These are phyloP conservation scores for Lota lota DNA, from an alignment of 2,113 vertebrate genomes.

Conservation along the genomic window DNA sequence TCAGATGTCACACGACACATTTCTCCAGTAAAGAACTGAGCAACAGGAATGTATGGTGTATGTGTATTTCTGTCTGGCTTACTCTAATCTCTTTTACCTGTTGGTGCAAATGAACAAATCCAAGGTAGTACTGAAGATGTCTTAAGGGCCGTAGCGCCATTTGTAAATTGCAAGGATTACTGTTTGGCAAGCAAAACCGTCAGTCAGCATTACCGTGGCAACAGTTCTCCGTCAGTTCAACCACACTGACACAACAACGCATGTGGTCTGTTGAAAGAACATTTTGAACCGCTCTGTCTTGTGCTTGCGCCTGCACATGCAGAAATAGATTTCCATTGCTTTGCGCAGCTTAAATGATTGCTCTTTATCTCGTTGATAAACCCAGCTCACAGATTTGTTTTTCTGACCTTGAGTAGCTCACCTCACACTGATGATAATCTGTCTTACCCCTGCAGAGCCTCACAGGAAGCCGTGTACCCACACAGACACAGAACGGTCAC, in stretches of 20 bases:
- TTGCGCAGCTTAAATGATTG: background rate
- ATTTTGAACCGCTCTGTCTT: too few relatives aligned
- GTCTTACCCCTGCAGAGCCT: constrained; percentile 12
- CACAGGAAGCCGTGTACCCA: constrained; percentile 8
- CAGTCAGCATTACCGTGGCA: background rate
- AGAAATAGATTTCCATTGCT: too few relatives aligned
- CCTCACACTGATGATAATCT: constrained; percentile 49
- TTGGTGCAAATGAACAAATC: constrained; percentile 46
- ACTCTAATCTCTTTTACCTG: constrained; percentile 57
- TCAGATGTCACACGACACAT: background rate
- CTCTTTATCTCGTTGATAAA: background rate
- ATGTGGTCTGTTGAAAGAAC: too few relatives aligned
- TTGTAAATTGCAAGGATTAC: constrained; percentile 37
- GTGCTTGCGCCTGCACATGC: too few relatives aligned
- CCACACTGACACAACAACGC: too few relatives aligned
- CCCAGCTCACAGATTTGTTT: constrained; percentile 2
- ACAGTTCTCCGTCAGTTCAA: background rate
- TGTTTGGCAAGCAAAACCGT: constrained; percentile 24
- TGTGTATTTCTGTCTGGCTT: constrained; percentile 38
- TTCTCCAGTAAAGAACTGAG: constrained; percentile 56
- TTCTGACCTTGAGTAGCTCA: constrained; percentile 40
- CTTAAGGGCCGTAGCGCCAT: constrained; percentile 35
- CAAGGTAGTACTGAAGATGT: constrained; percentile 5
- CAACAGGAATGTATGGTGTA: constrained; percentile 34
- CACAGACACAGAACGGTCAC: constrained; percentile 6